Percentiles rank a stretch among this genome's conserved stretches.
These are phyloP conservation scores for Maconellicoccus hirsutus DNA, from an alignment of 1,140 invertebrate genomes.

Conservation along the genomic window DNA sequence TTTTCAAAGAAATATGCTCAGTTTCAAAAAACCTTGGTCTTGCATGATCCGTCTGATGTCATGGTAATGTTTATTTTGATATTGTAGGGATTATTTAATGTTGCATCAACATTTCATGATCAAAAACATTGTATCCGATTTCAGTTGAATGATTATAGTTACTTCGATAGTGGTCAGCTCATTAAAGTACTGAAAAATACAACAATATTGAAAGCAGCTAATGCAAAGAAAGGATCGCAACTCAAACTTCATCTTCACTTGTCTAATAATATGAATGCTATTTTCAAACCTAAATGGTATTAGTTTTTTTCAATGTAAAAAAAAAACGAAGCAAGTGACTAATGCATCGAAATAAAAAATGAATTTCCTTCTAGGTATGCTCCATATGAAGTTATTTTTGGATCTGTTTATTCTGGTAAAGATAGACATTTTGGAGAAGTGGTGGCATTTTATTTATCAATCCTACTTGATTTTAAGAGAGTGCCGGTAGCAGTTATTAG, in stretches of 20 bases:
- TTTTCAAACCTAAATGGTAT: constrained; percentile 82
- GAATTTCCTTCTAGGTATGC: constrained; percentile 43
- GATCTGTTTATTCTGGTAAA: constrained; percentile 72
- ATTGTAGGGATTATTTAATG: not conserved
- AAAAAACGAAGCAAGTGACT: not conserved
- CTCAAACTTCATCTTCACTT: constrained; percentile 71
- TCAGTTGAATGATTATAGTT: not conserved
- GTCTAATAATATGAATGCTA: constrained; percentile 60
- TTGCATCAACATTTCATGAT: not conserved
- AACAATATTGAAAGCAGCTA: constrained; percentile 60
- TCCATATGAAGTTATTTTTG: constrained; percentile 58
- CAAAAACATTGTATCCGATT: not conserved
- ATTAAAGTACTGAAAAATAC: constrained; percentile 53
- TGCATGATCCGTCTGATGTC: not conserved
- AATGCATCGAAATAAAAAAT: not conserved
- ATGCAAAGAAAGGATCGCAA: constrained; percentile 72
- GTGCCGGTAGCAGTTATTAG: constrained; percentile 68
- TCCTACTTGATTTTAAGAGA: constrained; percentile 61
- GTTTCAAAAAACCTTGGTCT: not conserved
- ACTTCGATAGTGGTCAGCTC: not conserved
- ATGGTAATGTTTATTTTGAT: not conserved
- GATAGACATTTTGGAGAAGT: constrained; percentile 91
- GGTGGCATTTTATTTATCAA: constrained; percentile 81
- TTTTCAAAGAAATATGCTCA: not conserved
- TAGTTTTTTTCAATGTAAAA: not conserved